phyloP scores from a whole-genome alignment of 2,797 vertebrate genomes.

The Atherinosoma microstoma region DNA sequence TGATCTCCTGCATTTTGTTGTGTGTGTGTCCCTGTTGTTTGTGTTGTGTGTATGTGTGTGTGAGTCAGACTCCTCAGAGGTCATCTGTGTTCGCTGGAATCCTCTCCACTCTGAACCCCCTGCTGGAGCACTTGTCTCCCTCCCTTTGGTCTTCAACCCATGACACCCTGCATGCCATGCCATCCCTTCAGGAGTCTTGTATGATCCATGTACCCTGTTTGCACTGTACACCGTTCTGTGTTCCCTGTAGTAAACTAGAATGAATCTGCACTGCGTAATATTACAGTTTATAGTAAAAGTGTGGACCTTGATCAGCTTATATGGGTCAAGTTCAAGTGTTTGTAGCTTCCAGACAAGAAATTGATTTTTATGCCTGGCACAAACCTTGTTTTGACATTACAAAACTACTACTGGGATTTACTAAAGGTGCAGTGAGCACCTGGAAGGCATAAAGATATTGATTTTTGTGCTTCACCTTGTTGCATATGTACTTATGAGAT shows the following conservation, averaged over 20 bases:
- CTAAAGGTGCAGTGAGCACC: too few species aligned
- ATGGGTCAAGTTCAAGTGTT: background rate
- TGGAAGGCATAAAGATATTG: too few species aligned
- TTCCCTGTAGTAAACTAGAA: background rate
- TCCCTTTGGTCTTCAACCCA: conserved; percentile 70
- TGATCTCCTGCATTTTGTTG: conserved; percentile 22
- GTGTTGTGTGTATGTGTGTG: conserved; percentile 27
- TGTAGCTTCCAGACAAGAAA: background rate
- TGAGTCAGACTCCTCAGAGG: conserved; percentile 74
- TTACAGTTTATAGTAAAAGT: too few species aligned
- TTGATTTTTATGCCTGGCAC: background rate
- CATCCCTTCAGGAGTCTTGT: conserved; percentile 42
- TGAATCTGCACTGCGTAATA: background rate
- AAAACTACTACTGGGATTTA: too few species aligned
- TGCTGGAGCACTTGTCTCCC: conserved; percentile 60
- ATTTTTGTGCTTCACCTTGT: too few species aligned
- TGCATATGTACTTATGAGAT: too few species aligned
- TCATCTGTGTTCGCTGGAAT: conserved; percentile 77
- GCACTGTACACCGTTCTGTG: background rate
- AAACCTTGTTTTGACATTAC: too few species aligned
- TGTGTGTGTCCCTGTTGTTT: conserved; percentile 15
- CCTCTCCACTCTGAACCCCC: conserved; percentile 73
- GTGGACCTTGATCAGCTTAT: too few species aligned
- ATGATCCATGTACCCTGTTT: conserved; percentile 36
- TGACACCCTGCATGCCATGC: conserved; percentile 66